Conservation (phyloP, 2,797 vertebrate species). For the Hoplostethus mediterraneus region DNA sequence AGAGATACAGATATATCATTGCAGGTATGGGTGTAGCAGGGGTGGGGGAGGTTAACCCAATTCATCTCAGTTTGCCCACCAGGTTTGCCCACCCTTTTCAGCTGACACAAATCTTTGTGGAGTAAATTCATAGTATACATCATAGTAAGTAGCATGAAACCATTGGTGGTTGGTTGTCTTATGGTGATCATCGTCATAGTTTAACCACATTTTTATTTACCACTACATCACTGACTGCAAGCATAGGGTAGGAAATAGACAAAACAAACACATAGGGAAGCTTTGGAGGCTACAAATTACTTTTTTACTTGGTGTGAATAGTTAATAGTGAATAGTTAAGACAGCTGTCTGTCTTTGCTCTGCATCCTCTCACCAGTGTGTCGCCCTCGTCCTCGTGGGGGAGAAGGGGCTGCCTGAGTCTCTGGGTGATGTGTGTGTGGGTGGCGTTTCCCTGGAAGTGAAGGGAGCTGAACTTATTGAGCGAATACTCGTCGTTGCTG, state of each 20-base stretch:
- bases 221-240: no score
- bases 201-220: no score
- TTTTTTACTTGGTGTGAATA: neutral
- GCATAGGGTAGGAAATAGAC: neutral
- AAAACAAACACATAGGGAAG: neutral
- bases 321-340: neutral
- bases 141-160: no score
- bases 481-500: constrained; percentile 84
- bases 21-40: neutral
- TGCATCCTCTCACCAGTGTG: constrained; percentile 80
- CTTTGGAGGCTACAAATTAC: neutral
- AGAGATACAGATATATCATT: neutral
- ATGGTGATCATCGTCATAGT: no score
- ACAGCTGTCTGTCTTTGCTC: neutral
- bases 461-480: constrained; percentile 88
- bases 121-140: no score
- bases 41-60: no score
- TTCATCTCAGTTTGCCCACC: no score
- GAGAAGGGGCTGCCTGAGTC: constrained; percentile 88
- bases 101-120: no score
- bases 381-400: constrained; percentile 91
- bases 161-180: no score
- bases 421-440: constrained; percentile 77
- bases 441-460: constrained; percentile 87
- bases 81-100: no score